These are phyloP conservation scores for Elanoides forficatus DNA, from an alignment of 2,113 vertebrate genomes.

Conservation along the genomic window DNA sequence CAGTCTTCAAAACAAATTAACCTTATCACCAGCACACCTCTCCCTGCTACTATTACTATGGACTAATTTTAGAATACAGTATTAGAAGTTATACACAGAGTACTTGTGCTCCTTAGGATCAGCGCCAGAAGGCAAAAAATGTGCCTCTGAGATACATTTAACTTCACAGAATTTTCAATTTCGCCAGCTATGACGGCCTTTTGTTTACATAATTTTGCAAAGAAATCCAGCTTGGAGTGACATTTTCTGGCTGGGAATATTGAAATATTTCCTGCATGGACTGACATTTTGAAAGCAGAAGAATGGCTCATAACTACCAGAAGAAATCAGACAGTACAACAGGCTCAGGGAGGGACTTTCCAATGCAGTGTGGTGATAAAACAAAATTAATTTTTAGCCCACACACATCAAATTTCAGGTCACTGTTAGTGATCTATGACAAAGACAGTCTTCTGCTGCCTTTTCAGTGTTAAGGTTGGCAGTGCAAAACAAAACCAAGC, in stretches of 20 bases:
- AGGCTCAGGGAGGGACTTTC: background rate
- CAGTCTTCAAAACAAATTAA: conserved; percentile 9
- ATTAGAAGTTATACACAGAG: background rate
- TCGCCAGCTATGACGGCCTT: background rate
- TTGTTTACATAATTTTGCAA: conserved; percentile 35
- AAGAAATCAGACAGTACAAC: background rate
- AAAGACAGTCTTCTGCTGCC: background rate
- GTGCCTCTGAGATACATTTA: background rate
- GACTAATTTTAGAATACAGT: background rate
- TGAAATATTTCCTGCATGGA: background rate
- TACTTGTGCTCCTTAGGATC: background rate
- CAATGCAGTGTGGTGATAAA: background rate
- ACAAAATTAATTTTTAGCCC: background rate
- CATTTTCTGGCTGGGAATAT: conserved; percentile 11
- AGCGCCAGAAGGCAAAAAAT: conserved; percentile 5
- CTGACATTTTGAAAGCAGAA: conserved; percentile 10
- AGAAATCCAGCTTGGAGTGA: background rate
- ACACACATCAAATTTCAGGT: background rate
- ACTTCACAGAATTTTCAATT: background rate
- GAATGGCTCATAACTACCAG: background rate
- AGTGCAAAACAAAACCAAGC: background rate
- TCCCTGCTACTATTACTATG: background rate
- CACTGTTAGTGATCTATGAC: background rate
- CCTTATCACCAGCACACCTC: background rate
- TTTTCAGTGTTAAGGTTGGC: background rate